Percentiles rank a stretch among this genome's conserved stretches.
Evolutionary conservation across 2,888 invertebrate species (phyloP).

Genomic region (Agonopterix alstromeriana): DNA sequence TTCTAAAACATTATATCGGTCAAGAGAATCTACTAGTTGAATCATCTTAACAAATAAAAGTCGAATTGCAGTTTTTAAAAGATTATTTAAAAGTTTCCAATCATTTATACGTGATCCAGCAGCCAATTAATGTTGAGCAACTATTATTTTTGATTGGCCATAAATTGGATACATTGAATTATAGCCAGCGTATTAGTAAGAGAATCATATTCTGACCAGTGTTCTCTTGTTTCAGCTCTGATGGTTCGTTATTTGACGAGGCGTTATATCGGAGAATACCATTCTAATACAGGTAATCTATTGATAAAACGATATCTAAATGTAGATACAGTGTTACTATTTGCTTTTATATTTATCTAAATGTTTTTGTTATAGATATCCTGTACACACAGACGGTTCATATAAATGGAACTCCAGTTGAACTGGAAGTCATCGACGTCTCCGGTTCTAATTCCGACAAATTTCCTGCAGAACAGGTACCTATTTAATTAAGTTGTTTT

Average conservation of each 20-base stretch:
- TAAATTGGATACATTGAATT: too few relatives aligned
- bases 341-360: background rate
- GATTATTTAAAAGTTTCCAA: too few relatives aligned
- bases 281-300: constrained; percentile 84
- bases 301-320: too few relatives aligned
- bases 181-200: too few relatives aligned
- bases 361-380: constrained; percentile 74
- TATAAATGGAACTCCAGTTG: constrained; percentile 82
- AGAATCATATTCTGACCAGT: too few relatives aligned
- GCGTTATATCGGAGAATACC: constrained; percentile 88
- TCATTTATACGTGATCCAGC: too few relatives aligned
- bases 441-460: constrained; percentile 82
- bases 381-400: constrained; percentile 85
- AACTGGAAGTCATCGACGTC: constrained; percentile 88
- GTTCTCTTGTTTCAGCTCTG: constrained; percentile 77
- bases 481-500: constrained; percentile 4
- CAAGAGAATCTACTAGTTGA: constrained; percentile 3
- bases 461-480: constrained; percentile 78
- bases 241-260: constrained; percentile 87
- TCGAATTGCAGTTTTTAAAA: too few relatives aligned
- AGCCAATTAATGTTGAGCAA: too few relatives aligned
- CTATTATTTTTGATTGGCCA: too few relatives aligned
- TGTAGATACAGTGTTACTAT: constrained; percentile 15
- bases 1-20: constrained; percentile 6
- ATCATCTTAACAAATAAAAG: too few relatives aligned